These are phyloP conservation scores for Heteromormyrus szaboi DNA, from an alignment of 2,797 vertebrate species.

Conservation along the genomic window DNA sequence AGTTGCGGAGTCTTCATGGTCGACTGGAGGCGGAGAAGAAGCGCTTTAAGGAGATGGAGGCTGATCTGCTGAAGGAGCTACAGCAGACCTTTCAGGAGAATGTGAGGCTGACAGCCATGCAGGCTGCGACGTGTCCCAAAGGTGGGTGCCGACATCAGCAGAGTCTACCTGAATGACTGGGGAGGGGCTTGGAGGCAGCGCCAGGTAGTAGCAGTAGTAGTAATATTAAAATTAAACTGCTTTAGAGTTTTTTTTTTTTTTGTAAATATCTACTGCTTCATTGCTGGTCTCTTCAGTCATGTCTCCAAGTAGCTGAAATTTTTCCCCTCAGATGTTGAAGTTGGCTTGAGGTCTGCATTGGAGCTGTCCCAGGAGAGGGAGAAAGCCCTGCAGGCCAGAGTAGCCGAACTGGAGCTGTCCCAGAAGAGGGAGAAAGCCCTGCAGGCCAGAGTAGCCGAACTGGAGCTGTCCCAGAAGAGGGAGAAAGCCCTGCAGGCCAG, in stretches of 20 bases:
- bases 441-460: constrained; percentile 45
- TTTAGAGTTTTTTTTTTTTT: background rate
- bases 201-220: too few species aligned
- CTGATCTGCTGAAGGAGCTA: constrained; percentile 61
- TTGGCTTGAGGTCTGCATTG: constrained; percentile 59
- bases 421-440: constrained; percentile 52
- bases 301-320: background rate
- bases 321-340: constrained; percentile 59
- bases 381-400: constrained; percentile 44
- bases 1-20: constrained; percentile 41
- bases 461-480: constrained; percentile 51
- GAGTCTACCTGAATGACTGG: background rate
- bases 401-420: constrained; percentile 50
- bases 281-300: background rate
- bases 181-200: background rate
- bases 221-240: background rate
- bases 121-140: constrained; percentile 80
- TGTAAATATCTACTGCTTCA: background rate
- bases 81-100: constrained; percentile 72
- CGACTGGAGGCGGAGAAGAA: constrained; percentile 52
- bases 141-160: constrained; percentile 50
- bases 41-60: constrained; percentile 53
- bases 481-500: constrained; percentile 47
- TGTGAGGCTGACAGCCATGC: constrained; percentile 63
- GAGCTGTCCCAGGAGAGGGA: constrained; percentile 46